These are phyloP conservation scores for Tigriopus californicus DNA, from an alignment of 2,888 invertebrate genomes.

Conservation along the genomic window DNA sequence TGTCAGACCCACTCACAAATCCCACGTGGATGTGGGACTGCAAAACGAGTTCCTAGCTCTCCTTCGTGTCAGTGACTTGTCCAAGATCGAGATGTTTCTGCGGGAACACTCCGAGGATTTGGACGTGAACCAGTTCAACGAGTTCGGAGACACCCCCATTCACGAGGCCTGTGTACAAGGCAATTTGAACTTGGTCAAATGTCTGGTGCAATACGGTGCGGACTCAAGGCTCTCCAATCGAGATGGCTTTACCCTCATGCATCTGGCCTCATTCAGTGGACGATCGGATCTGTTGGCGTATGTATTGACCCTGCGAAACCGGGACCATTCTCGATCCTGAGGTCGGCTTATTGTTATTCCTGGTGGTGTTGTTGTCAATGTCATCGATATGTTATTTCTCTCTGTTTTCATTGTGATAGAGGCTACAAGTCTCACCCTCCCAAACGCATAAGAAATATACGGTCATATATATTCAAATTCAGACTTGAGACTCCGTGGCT, in stretches of 20 bases:
- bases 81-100: slow-evolving; percentile 14
- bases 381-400: too few species aligned
- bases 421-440: too few species aligned
- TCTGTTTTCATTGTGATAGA: too few species aligned
- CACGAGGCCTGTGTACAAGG: slow-evolving; percentile 19
- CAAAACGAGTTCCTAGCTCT: not conserved
- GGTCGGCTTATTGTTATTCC: too few species aligned
- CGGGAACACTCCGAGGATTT: slow-evolving; percentile 19
- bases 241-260: slow-evolving; percentile 19
- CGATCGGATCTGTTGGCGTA: slow-evolving; percentile 18
- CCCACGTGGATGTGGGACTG: not conserved
- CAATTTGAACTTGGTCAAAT: slow-evolving; percentile 19
- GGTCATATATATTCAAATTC: too few species aligned
- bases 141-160: slow-evolving; percentile 19
- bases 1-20: not conserved
- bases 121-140: slow-evolving; percentile 19
- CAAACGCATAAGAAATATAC: too few species aligned
- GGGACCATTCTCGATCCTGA: too few species aligned
- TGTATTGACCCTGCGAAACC: slow-evolving; percentile 10
- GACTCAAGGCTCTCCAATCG: slow-evolving; percentile 18
- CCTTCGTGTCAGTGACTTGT: not conserved
- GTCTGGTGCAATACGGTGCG: slow-evolving; percentile 19
- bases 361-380: too few species aligned
- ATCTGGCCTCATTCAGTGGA: slow-evolving; percentile 19
- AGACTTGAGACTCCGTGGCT: too few species aligned